Conservation (phyloP, 2,797 vertebrate genomes). For the Oryzias dopingdopingensis region DNA sequence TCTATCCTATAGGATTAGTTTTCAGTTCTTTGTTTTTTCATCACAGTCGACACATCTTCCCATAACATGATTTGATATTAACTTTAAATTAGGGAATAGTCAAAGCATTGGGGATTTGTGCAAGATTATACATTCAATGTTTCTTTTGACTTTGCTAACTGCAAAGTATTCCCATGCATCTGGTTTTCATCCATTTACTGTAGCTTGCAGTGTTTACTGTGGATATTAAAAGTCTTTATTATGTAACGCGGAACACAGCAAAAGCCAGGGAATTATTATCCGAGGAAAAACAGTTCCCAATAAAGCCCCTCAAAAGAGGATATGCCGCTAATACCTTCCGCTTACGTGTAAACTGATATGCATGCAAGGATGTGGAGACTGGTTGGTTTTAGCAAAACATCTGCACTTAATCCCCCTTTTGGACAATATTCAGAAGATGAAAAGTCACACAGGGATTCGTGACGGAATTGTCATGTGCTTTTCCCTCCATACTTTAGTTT, state of each 20-base stretch:
- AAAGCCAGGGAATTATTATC: slow-evolving; percentile 17
- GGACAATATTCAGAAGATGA: slow-evolving; percentile 38
- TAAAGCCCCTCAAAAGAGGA: slow-evolving; percentile 50
- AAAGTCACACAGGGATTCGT: slow-evolving; percentile 22
- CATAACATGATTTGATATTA: too few species aligned
- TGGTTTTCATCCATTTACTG: slow-evolving; percentile 10
- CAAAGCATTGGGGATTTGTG: too few species aligned
- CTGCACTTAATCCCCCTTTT: slow-evolving; percentile 55
- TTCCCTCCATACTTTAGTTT: slow-evolving; percentile 4
- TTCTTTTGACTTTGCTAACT: too few species aligned
- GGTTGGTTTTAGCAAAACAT: slow-evolving; percentile 55
- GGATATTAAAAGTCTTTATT: slow-evolving; percentile 31
- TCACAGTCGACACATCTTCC: too few species aligned
- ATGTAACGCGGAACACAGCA: slow-evolving; percentile 25
- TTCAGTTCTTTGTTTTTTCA: too few species aligned
- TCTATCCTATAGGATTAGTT: too few species aligned
- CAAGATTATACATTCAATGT: too few species aligned
- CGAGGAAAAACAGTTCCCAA: slow-evolving; percentile 26
- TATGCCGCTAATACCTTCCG: slow-evolving; percentile 46
- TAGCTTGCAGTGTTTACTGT: not conserved
- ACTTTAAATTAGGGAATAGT: too few species aligned
- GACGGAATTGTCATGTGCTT: slow-evolving; percentile 12
- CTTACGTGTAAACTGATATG: slow-evolving; percentile 43
- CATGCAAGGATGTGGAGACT: slow-evolving; percentile 37
- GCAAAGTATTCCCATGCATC: slow-evolving; percentile 2